Evolutionary conservation across 2,797 vertebrate species (phyloP).

Genomic region (Discoglossus pictus): DNA sequence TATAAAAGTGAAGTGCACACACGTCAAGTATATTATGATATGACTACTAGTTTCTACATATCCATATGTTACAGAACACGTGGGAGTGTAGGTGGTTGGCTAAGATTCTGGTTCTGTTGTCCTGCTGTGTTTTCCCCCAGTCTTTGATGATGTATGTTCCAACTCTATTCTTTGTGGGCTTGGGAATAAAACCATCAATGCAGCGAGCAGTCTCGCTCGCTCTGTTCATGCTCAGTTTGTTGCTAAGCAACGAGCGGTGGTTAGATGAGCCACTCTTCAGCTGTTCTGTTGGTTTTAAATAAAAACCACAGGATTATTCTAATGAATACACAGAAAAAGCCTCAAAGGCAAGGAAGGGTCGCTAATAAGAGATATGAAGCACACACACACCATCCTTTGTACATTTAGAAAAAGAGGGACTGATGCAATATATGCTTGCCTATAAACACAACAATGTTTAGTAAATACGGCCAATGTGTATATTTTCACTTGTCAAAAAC

Average conservation of each 20-base stretch:
- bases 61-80: too few species aligned
- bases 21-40: too few species aligned
- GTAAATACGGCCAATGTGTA: background rate
- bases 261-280: background rate
- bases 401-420: too few species aligned
- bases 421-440: too few species aligned
- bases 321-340: background rate
- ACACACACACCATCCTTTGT: too few species aligned
- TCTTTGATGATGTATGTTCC: slow-evolving; percentile 8
- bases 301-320: slow-evolving; percentile 23
- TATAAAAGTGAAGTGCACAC: too few species aligned
- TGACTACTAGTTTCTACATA: too few species aligned
- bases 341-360: background rate
- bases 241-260: slow-evolving; percentile 28
- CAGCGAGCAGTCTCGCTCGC: background rate
- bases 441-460: background rate
- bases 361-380: too few species aligned
- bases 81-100: too few species aligned
- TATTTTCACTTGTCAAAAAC: background rate
- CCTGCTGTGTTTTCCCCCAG: background rate
- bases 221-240: slow-evolving; percentile 17
- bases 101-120: too few species aligned
- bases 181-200: slow-evolving; percentile 3
- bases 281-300: slow-evolving; percentile 6
- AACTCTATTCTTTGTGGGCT: slow-evolving; percentile 19